phyloP scores from a whole-genome alignment of 2,888 invertebrate species.

The Nemotelus nigrinus region DNA sequence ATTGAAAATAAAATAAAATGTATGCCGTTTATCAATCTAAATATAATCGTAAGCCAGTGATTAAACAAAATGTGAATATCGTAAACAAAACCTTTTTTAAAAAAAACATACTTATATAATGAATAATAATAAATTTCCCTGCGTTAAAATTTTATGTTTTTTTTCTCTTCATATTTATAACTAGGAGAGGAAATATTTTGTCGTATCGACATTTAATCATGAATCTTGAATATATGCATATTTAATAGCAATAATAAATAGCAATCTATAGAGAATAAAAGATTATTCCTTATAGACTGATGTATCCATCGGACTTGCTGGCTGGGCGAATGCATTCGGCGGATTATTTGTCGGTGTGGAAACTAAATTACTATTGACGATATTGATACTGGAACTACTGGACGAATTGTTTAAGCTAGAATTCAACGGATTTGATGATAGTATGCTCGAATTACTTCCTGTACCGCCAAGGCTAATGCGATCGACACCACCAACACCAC shows the following conservation, averaged over 20 bases:
- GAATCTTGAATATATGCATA: conserved; percentile 34
- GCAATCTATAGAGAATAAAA: conserved; percentile 37
- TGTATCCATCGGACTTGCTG: conserved; percentile 81
- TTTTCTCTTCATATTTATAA: conserved; percentile 5
- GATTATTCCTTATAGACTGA: conserved; percentile 70
- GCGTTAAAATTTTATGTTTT: conserved; percentile 28
- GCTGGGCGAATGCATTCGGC: conserved; percentile 66
- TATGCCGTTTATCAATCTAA: too few relatives aligned
- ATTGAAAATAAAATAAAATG: too few relatives aligned
- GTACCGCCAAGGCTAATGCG: conserved; percentile 56
- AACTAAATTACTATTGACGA: conserved; percentile 60
- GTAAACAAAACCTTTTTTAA: conserved; percentile 7
- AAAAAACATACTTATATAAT: conserved; percentile 20
- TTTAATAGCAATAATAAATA: conserved; percentile 27
- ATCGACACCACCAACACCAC: conserved; percentile 52
- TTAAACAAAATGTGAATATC: too few relatives aligned
- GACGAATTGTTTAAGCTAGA: conserved; percentile 60
- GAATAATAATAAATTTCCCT: conserved; percentile 30
- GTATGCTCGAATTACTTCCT: conserved; percentile 48
- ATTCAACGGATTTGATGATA: conserved; percentile 57
- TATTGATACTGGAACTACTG: conserved; percentile 58
- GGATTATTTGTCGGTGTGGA: conserved; percentile 56
- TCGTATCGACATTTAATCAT: conserved; percentile 28
- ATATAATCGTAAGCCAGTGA: too few relatives aligned
- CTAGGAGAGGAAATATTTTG: conserved; percentile 32